Conservation (phyloP, 2,888 invertebrate species). For the Torymus texanus region DNA sequence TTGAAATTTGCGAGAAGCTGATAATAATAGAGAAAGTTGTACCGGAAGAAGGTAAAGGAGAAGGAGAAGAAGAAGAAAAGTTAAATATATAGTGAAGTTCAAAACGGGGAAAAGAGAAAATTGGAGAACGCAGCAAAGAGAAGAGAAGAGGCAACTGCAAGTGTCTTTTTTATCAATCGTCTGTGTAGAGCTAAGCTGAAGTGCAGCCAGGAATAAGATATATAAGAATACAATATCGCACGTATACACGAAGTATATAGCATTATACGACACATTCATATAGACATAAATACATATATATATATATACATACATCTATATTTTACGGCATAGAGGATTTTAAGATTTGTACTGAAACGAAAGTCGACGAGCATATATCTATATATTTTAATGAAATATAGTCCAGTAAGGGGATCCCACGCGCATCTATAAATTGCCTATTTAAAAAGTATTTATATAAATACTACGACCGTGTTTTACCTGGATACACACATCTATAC, state of each 20-base stretch:
- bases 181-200: background rate
- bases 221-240: no score
- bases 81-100: no score
- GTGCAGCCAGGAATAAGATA: no score
- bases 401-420: conserved; percentile 33
- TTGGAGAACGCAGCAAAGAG: background rate
- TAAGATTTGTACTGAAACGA: conserved; percentile 11
- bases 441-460: conserved; percentile 15
- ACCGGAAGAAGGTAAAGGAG: no score
- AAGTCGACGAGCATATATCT: background rate
- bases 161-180: conserved; percentile 46
- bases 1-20: no score
- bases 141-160: conserved; percentile 31
- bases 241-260: no score
- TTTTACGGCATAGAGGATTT: conserved; percentile 44
- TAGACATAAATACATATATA: conserved; percentile 24
- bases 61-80: no score
- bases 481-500: no score
- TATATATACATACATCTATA: conserved; percentile 37
- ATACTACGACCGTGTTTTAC: conserved; percentile 28
- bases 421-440: background rate
- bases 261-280: background rate
- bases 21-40: no score
- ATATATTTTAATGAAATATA: conserved; percentile 41
- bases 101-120: no score